phyloP scores from a whole-genome alignment of 1,140 invertebrate species.

The Diuraphis noxia region DNA sequence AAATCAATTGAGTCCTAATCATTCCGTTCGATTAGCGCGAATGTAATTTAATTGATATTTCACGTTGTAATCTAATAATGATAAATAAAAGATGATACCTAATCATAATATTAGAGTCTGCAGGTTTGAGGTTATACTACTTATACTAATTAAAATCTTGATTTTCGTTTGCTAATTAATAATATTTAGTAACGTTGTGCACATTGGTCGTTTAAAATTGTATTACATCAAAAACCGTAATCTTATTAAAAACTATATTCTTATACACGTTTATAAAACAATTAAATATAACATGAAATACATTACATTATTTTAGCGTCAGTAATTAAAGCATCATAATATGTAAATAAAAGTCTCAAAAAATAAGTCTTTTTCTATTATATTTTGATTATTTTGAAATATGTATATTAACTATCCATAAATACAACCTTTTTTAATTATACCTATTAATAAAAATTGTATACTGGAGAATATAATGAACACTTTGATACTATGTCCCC shows the following conservation, averaged over 20 bases:
- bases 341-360: too few species aligned
- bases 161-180: background rate
- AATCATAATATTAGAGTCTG: background rate
- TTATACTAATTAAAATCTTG: background rate
- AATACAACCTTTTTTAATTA: background rate
- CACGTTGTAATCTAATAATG: background rate
- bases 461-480: too few species aligned
- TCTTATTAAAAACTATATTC: background rate
- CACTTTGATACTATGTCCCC: too few species aligned
- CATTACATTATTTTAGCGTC: background rate
- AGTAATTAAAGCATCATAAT: background rate
- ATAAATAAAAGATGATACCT: background rate
- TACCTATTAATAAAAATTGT: background rate
- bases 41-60: constrained; percentile 18
- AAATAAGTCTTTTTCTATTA: too few species aligned
- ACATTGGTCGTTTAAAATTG: background rate
- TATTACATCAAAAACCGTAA: background rate
- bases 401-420: too few species aligned
- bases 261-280: background rate
- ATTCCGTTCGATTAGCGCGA: background rate
- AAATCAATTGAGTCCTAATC: background rate
- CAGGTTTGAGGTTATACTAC: too few species aligned
- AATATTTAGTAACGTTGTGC: background rate
- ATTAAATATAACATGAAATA: background rate
- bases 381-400: too few species aligned